These are phyloP conservation scores for Emesis furor DNA, from an alignment of 2,888 invertebrate species.

Conservation along the genomic window DNA sequence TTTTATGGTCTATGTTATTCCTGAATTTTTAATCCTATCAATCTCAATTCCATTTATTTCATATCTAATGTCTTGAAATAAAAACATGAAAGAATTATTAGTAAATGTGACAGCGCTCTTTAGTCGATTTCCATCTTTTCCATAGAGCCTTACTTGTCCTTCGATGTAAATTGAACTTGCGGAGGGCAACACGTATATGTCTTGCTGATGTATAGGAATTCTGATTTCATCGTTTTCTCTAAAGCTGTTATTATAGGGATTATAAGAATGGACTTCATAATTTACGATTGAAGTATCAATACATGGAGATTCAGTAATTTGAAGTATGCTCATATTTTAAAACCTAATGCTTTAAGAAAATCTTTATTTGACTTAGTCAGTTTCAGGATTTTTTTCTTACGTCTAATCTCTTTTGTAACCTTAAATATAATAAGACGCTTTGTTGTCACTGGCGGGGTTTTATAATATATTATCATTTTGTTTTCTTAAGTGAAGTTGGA, in stretches of 20 bases:
- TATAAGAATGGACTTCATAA: slow-evolving; percentile 61
- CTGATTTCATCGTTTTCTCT: slow-evolving; percentile 66
- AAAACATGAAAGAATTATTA: slow-evolving; percentile 23
- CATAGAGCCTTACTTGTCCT: background rate
- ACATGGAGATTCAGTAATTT: slow-evolving; percentile 43
- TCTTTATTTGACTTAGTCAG: slow-evolving; percentile 41
- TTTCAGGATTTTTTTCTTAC: slow-evolving; percentile 49
- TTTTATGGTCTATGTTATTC: background rate
- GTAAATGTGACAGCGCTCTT: background rate
- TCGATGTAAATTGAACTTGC: slow-evolving; percentile 52
- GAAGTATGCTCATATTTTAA: slow-evolving; percentile 60
- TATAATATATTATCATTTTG: background rate
- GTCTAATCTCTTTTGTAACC: slow-evolving; percentile 34
- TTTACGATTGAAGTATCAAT: slow-evolving; percentile 58
- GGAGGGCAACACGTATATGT: slow-evolving; percentile 54
- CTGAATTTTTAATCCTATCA: background rate
- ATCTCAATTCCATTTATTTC: background rate
- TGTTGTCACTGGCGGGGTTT: background rate
- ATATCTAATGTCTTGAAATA: background rate
- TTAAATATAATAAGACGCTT: slow-evolving; percentile 6
- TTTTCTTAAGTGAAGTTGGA: background rate
- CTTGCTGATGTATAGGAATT: slow-evolving; percentile 56
- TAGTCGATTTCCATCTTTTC: background rate
- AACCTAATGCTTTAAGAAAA: slow-evolving; percentile 50
- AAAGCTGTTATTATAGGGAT: slow-evolving; percentile 61